Evolutionary conservation across 2,888 invertebrate genomes (phyloP), one percentile per base, ranked within the genome.

Genomic region (Aspidiotus rigidus): DNA sequence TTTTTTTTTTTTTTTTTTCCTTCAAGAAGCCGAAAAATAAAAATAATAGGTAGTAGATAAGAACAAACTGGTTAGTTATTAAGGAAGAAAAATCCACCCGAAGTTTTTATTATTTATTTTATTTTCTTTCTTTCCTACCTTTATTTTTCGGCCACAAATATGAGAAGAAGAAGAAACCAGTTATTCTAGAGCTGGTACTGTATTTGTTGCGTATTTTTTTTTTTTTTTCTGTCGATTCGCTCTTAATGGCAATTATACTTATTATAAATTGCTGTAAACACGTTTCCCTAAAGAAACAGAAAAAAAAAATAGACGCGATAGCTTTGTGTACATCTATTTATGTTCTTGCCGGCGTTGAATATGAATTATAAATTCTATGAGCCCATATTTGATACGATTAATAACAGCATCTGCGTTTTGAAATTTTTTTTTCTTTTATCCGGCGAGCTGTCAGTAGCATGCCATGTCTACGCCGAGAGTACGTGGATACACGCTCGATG

Each of bases 11-110:
- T 28, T 28, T 28, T 28, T 28, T 5, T 28, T 5, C 28, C 28
- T 28, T 62, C 53, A 56, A 56, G 56, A 56, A 56, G 56, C 56
- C 56, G 56, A 56, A 56, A 56, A 56, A 53, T 53, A 53, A 53
- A 53, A 53, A 56, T 28, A 28, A 28, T 56, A 56, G 56, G 56
- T 56, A 56, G 56, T 56, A n/a, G 56, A 56, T n/a, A 56, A 11
- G 56, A 56, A 15, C 56, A 56, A 56, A 56, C 56, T 56, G 56
- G 56, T 56, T 56, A 56, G 56, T 56, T 15, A 56, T 56, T 56
- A 56, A 56, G 56, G 17, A 17, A n/a, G 15, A 15, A 15, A 15
- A 56, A 56, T 56, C 11, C 17, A 56, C 11, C 56, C 56, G 15
- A 16, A 17, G 28, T 28, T 56, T 56, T 56, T 56, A 56, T 56